Conservation (phyloP, 2,888 invertebrate genomes). For the Zygothrica quintamaculata region DNA sequence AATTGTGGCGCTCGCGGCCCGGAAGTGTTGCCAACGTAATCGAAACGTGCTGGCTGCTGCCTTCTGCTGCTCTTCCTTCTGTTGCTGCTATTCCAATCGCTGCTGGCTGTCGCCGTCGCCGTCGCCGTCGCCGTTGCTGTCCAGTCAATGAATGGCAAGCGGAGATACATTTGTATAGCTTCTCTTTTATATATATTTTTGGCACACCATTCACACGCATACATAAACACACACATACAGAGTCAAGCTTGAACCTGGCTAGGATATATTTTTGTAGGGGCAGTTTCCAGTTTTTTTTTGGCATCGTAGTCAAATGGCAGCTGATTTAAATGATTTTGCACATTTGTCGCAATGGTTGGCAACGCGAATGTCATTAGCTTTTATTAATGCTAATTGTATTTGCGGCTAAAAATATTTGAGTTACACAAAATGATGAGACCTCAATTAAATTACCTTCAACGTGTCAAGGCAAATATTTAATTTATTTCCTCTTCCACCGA, state of each 20-base stretch:
- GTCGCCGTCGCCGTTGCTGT: slow-evolving; percentile 58
- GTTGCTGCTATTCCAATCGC: slow-evolving; percentile 26
- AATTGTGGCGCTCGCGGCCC: slow-evolving; percentile 76
- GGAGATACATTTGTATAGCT: slow-evolving; percentile 9
- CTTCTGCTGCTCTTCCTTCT: slow-evolving; percentile 12
- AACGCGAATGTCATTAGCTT: slow-evolving; percentile 50
- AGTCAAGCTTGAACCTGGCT: neutral
- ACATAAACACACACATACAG: neutral
- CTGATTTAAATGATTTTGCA: slow-evolving; percentile 65
- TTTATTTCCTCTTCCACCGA: neutral
- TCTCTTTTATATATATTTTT: slow-evolving; percentile 24
- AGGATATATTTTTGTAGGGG: neutral
- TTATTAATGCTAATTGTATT: slow-evolving; percentile 61
- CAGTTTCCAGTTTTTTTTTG: slow-evolving; percentile 5
- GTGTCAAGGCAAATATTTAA: neutral
- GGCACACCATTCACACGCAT: slow-evolving; percentile 25
- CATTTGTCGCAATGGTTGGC: slow-evolving; percentile 56
- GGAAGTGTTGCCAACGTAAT: slow-evolving; percentile 77
- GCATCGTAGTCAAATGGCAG: slow-evolving; percentile 28
- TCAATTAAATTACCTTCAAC: slow-evolving; percentile 6
- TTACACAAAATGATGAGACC: slow-evolving; percentile 1
- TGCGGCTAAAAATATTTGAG: slow-evolving; percentile 12
- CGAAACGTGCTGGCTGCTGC: slow-evolving; percentile 65
- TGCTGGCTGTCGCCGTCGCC: slow-evolving; percentile 56
- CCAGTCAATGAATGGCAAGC: slow-evolving; percentile 45